Percentiles rank a stretch among this genome's conserved stretches.
phyloP scores from a whole-genome alignment of 2,888 invertebrate genomes.

The Steinernema carpocapsae region DNA sequence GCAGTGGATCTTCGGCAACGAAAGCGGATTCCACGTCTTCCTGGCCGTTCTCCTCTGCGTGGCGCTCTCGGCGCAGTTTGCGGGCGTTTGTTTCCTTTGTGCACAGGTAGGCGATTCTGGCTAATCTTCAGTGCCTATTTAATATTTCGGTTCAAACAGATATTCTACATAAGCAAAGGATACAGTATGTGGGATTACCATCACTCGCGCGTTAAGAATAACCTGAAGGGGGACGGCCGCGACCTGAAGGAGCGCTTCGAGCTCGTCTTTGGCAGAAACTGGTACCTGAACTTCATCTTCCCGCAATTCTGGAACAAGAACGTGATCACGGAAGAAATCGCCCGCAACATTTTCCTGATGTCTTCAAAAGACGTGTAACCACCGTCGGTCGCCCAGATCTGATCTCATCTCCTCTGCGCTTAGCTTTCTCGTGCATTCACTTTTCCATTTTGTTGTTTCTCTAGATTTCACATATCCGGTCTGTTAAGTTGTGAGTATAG shows the following conservation, averaged over 20 bases:
- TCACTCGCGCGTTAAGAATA: constrained; percentile 53
- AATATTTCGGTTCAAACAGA: too few relatives aligned
- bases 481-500: too few relatives aligned
- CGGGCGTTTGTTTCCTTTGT: constrained; percentile 58
- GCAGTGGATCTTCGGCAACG: constrained; percentile 57
- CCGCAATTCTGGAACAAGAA: constrained; percentile 53
- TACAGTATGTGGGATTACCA: constrained; percentile 68
- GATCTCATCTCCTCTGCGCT: too few relatives aligned
- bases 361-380: constrained; percentile 50
- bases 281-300: constrained; percentile 64
- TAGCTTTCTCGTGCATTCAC: too few relatives aligned
- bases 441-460: too few relatives aligned
- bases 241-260: constrained; percentile 59
- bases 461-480: too few relatives aligned
- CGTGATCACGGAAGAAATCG: constrained; percentile 48
- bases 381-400: too few relatives aligned
- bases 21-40: constrained; percentile 41
- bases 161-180: constrained; percentile 64
- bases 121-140: too few relatives aligned
- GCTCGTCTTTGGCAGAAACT: constrained; percentile 65
- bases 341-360: constrained; percentile 48
- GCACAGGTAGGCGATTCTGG: constrained; percentile 56
- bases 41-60: constrained; percentile 55
- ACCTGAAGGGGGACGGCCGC: constrained; percentile 64
- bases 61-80: constrained; percentile 53